Evolutionary conservation across 2,888 invertebrate species (phyloP).

Genomic region (Hemithea aestivaria): DNA sequence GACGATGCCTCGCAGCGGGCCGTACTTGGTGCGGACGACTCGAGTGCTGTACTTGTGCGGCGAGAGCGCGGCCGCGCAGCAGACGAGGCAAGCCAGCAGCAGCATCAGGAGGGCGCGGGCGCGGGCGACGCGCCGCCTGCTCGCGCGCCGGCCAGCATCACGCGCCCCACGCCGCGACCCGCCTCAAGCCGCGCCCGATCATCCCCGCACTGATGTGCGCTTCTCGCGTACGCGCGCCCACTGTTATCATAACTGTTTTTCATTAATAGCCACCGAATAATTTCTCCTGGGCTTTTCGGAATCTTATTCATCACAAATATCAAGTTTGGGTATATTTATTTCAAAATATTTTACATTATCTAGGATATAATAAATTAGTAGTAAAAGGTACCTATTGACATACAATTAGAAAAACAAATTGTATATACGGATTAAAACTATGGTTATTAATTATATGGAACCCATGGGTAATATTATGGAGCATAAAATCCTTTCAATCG

Average conservation of each 20-base stretch:
- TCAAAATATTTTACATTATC: too few species aligned
- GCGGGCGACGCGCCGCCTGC: constrained; percentile 51
- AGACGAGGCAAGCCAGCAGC: constrained; percentile 78
- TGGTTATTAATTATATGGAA: too few species aligned
- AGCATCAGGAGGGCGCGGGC: constrained; percentile 53
- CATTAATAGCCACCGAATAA: too few species aligned
- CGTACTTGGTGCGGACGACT: constrained; percentile 93
- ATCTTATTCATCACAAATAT: too few species aligned
- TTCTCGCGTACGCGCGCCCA: constrained; percentile 59
- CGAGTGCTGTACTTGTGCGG: constrained; percentile 89
- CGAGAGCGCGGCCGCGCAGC: constrained; percentile 76
- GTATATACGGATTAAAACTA: too few species aligned
- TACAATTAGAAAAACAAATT: too few species aligned
- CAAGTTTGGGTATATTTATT: too few species aligned
- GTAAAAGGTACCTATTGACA: too few species aligned
- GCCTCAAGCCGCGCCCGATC: constrained; percentile 47
- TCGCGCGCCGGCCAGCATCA: constrained; percentile 56
- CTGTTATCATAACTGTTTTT: constrained; percentile 35
- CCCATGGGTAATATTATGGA: too few species aligned
- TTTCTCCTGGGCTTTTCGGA: too few species aligned
- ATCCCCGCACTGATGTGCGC: constrained; percentile 48
- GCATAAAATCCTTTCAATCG: too few species aligned
- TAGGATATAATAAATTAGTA: too few species aligned
- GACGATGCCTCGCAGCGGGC: constrained; percentile 90
- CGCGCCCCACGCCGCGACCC: constrained; percentile 49